Conservation (phyloP, 2,797 vertebrate genomes). For the Bovichtus diacanthus region DNA sequence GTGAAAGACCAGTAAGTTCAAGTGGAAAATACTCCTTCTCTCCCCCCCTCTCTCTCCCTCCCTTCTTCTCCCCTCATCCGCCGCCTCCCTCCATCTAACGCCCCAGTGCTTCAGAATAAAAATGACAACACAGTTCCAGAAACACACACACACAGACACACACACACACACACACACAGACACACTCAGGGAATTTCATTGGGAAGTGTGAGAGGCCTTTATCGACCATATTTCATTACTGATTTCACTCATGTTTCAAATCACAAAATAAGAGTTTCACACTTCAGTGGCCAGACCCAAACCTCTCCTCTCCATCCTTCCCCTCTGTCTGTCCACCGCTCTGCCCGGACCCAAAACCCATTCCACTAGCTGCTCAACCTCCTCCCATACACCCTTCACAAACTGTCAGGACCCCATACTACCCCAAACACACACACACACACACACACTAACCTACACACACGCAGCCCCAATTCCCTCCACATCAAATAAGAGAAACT, state of each 20-base stretch:
- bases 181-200: slow-evolving; percentile 65
- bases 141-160: slow-evolving; percentile 56
- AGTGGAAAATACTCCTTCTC: slow-evolving; percentile 78
- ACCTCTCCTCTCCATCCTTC: slow-evolving; percentile 70
- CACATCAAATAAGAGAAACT: slow-evolving; percentile 82
- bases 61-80: slow-evolving; percentile 22
- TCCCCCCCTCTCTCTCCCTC: slow-evolving; percentile 12
- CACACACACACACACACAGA: slow-evolving; percentile 41
- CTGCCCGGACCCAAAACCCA: slow-evolving; percentile 70
- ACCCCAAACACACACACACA: slow-evolving; percentile 14
- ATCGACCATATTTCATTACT: slow-evolving; percentile 90
- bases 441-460: slow-evolving; percentile 17
- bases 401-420: slow-evolving; percentile 74
- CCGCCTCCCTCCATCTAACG: slow-evolving; percentile 74
- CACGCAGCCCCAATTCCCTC: slow-evolving; percentile 69
- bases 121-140: slow-evolving; percentile 89
- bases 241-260: slow-evolving; percentile 92
- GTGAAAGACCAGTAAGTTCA: slow-evolving; percentile 83
- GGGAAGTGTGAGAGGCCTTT: slow-evolving; percentile 85
- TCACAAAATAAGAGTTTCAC: slow-evolving; percentile 91
- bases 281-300: slow-evolving; percentile 80
- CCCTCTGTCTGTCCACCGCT: slow-evolving; percentile 72
- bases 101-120: slow-evolving; percentile 84
- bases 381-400: slow-evolving; percentile 68
- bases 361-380: slow-evolving; percentile 66